Base-by-base conservation (phyloP, 1,140 invertebrate species). In the Drosophila orosa region DNA sequence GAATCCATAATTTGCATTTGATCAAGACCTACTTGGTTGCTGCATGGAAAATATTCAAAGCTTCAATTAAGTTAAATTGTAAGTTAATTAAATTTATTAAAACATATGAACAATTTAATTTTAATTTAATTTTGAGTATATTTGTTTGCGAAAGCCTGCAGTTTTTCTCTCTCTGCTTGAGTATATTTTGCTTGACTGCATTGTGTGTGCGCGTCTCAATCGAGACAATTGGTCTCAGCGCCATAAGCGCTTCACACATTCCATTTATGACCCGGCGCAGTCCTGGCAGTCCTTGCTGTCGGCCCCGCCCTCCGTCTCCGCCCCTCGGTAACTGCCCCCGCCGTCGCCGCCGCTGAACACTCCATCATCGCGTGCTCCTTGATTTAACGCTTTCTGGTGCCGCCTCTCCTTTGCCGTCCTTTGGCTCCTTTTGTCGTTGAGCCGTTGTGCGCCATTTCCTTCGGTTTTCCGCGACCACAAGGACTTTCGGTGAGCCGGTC, bases 181-280 rank as follows among this genome's bases (percentile, higher is more conserved):
- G 37, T 56, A 31, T 33, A 56, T 63, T 56, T 58, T 52, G 35
- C 48, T 22, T 60, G 31, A 22, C 25, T 54, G 59, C 48, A 55
- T 58, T 63, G 60, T 39, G 37, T 78, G 69, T 69, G 62, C 60
- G 47, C 29, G 29, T 61, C 79, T 82, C 79, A 78, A 82, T 82
- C 79, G 80, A 82, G 79, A 82, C 79, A 82, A 82, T 82, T 82
- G 79, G 68, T 78, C 74, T 82, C 68, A 82, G 62, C 74, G 79
- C 79, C 79, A 66, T 65, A 65, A 78, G 79, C 79, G 69, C 63
- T 82, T 82, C 79, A 82, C 79, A 82, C 79, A 82, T 82, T 78
- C 74, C 79, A 82, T 82, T 82, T 82, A 82, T 82, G 79, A 74
- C 68, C 74, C 62, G 50, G 5, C 31, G 5, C 0, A 35, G 50